Evolutionary conservation across 2,797 vertebrate genomes (phyloP), one percentile per base, ranked within the genome.

Genomic region (Sebastes umbrosus): DNA sequence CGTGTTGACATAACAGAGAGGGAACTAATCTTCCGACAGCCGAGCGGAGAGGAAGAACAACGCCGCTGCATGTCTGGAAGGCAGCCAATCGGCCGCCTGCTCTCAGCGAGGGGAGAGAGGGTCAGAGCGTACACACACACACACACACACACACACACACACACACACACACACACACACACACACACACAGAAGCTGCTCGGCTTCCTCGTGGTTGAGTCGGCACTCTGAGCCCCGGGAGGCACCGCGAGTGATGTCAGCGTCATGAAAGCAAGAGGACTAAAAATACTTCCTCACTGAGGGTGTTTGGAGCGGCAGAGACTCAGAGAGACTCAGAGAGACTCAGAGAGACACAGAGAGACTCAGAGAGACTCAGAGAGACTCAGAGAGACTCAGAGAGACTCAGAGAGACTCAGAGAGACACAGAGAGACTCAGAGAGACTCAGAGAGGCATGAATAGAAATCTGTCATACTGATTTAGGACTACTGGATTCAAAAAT

Each of bases 231-330:
- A 75, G 58, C 68, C 66, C 67, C 4, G 1, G 20, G 79, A 50
- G 83, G 75, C 82, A 3, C 83, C 1, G n/a, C 4, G 8, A 75
- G 73, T 79, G 85, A 87, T 80, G 85, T 83, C 84, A 85, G 67
- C 27, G 1, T 50, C 65, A 65, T 32, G 52, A 31, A 69, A 75
- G 86, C 69, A 83, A 86, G 87, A 82, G n/a, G 55, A 64, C 85
- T 91, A 90, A 92, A 92, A 88, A 85, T 86, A 89, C 34, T n/a
- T 66, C 32, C 69, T 62, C 60, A 39, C 14, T 0, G 60, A 43
- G 25, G 63, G 22, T 3, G 70, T 36, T 65, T 32, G 76, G 27
- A 68, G 75, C 2, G 4, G 10, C 29, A 39, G 67, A 59, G 14
- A 2, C 43, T 58, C 39, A 43, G 12, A 6, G 46, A 13, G 64